Percentiles rank a stretch among this genome's conserved stretches.
Evolutionary conservation across 2,888 invertebrate species (phyloP).

Genomic region (Syrphus vitripennis): DNA sequence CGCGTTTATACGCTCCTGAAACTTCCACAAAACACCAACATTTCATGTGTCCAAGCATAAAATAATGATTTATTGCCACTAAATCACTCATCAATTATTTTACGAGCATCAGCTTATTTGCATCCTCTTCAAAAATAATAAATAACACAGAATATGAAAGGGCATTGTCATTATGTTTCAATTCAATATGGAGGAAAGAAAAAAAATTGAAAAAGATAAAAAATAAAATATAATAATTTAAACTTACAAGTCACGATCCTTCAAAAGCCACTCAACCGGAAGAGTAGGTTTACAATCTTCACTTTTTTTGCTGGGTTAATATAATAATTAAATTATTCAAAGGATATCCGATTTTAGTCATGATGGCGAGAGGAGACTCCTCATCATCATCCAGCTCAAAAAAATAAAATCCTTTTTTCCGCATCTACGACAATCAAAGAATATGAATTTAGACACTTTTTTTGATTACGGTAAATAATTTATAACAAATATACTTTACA

Average conservation of each 20-base stretch:
- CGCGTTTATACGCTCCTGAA: not conserved
- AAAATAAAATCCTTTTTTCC: conserved; percentile 19
- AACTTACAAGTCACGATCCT: conserved; percentile 16
- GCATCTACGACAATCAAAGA: conserved; percentile 31
- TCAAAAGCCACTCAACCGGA: conserved; percentile 23
- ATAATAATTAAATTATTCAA: conserved; percentile 60
- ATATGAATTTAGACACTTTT: conserved; percentile 65
- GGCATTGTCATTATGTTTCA: conserved; percentile 17
- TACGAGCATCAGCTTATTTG: conserved; percentile 5
- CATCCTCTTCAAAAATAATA: conserved; percentile 26
- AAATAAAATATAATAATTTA: not conserved
- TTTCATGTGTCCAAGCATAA: conserved; percentile 21
- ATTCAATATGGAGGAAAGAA: not conserved
- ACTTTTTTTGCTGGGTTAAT: not conserved
- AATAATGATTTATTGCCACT: conserved; percentile 59
- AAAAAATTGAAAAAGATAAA: conserved; percentile 1
- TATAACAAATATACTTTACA: conserved; percentile 20
- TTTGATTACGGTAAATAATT: conserved; percentile 67
- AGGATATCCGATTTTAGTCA: conserved; percentile 59
- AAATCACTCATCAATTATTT: conserved; percentile 66
- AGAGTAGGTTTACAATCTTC: not conserved
- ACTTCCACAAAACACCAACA: not conserved
- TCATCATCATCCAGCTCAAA: not conserved
- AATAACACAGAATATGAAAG: conserved; percentile 27
- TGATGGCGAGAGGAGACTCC: not conserved